Evolutionary conservation across 2,888 invertebrate genomes (phyloP), one percentile per base, ranked within the genome.

Genomic region (Orgyia antiqua): DNA sequence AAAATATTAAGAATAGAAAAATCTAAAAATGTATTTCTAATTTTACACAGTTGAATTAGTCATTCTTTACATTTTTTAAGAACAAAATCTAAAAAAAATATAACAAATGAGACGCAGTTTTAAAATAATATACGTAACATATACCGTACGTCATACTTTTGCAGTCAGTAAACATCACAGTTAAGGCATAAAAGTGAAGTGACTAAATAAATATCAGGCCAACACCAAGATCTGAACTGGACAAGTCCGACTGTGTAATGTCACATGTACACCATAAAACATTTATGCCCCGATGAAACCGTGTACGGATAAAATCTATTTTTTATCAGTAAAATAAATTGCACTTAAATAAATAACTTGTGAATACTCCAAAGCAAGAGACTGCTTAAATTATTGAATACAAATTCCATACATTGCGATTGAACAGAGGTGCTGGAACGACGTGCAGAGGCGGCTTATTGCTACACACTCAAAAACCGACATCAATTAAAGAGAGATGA

Each of bases 401-500:
- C 77, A 73, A 78, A 80, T 77, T 78, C 76, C 75, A 78, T 76
- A 74, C 76, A 66, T 79, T 62, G 70, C 60, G 39, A 31, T 39
- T 45, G 56, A 58, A 68, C 63, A 66, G 70, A 73, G 77, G 74
- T 68, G 72, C 66, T 53, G 67, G 58, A 53, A 55, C 48, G 61
- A 67, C 55, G 62, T 51, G 62, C 51, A 45, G 53, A 44, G 63
- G 72, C 80, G 80, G 82, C 75, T 67, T 67, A 66, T 70, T 66
- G 65, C 46, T 61, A 57, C 71, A 57, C 71, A 68, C 64, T 77
- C 77, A 78, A 79, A 79, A 74, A 73, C 75, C 66, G 66, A 75
- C 80, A 82, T 83, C 79, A 80, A 79, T 83, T 82, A 77, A 75
- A 68, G 51, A 46, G 62, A 67, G 65, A 66, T 69, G 66, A 68